These are phyloP conservation scores for Lonchura striata DNA, from an alignment of 2,113 vertebrate species.

Conservation along the genomic window DNA sequence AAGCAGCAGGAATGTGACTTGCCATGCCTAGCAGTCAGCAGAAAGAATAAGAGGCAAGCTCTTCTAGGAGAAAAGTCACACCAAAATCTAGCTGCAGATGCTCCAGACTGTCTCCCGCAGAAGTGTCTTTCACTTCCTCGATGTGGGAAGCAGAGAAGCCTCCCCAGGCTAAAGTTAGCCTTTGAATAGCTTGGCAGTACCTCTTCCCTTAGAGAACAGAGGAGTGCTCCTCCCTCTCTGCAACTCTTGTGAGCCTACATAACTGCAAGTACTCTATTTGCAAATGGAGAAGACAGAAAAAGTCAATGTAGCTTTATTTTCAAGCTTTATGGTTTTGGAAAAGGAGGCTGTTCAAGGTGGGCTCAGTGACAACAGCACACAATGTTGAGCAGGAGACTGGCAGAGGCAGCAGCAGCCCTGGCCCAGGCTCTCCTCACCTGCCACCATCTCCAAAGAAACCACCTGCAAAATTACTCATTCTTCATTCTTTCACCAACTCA, in stretches of 20 bases:
- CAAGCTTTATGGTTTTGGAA: not conserved
- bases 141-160: not conserved
- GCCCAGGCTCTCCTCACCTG: not conserved
- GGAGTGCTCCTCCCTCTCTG: not conserved
- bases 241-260: not conserved
- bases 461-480: not conserved
- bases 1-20: not conserved
- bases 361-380: not conserved
- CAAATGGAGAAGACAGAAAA: not conserved
- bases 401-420: not conserved
- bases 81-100: not conserved
- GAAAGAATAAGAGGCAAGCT: not conserved
- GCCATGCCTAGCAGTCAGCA: not conserved
- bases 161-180: constrained; percentile 1
- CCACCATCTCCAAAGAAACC: not conserved
- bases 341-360: not conserved
- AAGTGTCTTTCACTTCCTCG: constrained; percentile 12
- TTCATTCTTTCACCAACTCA: not conserved
- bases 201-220: not conserved
- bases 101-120: not conserved
- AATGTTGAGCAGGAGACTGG: fast-evolving
- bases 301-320: not conserved
- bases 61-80: not conserved
- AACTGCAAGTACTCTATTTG: not conserved
- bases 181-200: not conserved